Base-by-base conservation (phyloP, 2,797 vertebrate genomes). In the Eulemur rubriventer region DNA sequence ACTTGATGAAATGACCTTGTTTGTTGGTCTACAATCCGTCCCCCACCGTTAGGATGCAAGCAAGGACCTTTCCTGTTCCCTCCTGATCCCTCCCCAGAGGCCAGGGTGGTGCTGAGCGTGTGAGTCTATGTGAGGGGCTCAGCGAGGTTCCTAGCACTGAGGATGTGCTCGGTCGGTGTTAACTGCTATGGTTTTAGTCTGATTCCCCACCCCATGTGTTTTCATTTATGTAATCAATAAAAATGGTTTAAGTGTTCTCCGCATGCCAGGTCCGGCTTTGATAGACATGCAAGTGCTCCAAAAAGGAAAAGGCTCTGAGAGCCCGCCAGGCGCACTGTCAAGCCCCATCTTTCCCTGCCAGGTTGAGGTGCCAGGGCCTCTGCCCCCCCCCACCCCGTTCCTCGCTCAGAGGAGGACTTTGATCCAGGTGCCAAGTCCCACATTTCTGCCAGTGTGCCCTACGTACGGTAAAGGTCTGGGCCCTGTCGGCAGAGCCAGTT, bases 341-440 rank as follows among this genome's bases (percentile, higher is more conserved):
- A 46, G 41, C 78, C 43, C 35, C 11, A 0, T 73, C 55, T 97
- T 76, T 55, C 33, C 48, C 38, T 81, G 59, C 63, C 98, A 99
- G 99, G 98, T 88, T 99, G 98, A 99, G 99, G 97, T 99, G 99
- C 98, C 99, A 99, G 97, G 99, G 99, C 30, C 94, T 99, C 95
- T 99, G 99, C 91, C 98, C 99, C 26, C 99, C 87, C 99, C 99
- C 87, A 79, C 8, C 99, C 99, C 86, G 80, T 98, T 6, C 41
- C 95, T 33, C 99, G 99, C 46, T 99, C 99, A n/a, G 99, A 99
- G 97, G 98, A 99, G 0, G 99, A 99, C 98, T 99, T 99, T 79
- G 99, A 99, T 97, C 99, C 99, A 0, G 99, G 99, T 12, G 99
- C 99, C 96, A 99, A 99, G 98, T 99, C 99, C 97, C 99, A 99